Percentiles rank a stretch among this genome's conserved stretches.
Evolutionary conservation across 2,888 invertebrate species (phyloP).

Genomic region (Brassicogethes aeneus): DNA sequence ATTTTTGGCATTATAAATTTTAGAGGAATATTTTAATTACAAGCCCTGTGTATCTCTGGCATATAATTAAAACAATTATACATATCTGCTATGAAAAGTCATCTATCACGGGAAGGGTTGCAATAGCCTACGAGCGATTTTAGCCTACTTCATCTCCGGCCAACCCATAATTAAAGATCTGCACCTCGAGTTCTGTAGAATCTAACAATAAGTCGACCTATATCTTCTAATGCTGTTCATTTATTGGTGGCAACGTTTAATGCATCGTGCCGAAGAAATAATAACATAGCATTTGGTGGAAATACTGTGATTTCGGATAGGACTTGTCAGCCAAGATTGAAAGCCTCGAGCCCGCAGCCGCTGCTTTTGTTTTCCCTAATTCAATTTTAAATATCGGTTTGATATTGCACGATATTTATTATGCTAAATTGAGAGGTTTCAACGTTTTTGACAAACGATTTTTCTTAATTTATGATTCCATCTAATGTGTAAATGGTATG

Average conservation of each 20-base stretch:
- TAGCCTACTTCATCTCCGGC: neutral
- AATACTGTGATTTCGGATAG: slow-evolving; percentile 34
- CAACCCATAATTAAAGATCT: neutral
- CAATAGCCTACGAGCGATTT: neutral
- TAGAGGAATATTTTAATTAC: neutral
- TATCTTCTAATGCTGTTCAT: neutral
- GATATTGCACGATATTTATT: neutral
- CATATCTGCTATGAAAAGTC: neutral
- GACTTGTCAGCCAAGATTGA: slow-evolving; percentile 27
- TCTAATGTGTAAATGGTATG: neutral
- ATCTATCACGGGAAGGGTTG: neutral
- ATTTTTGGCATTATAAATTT: no score
- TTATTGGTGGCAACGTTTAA: neutral
- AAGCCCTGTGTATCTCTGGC: neutral
- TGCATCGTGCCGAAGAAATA: slow-evolving; percentile 23
- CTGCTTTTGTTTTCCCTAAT: neutral
- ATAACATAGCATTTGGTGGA: slow-evolving; percentile 37
- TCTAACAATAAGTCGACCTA: no score
- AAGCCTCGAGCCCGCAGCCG: neutral
- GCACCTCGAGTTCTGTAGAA: no score
- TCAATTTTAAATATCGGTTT: neutral
- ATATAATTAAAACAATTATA: neutral
- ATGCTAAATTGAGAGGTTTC: neutral
- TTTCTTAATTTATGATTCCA: neutral
- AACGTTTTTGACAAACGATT: neutral